Base-by-base conservation (phyloP, 2,113 vertebrate genomes). In the Gavia stellata region DNA sequence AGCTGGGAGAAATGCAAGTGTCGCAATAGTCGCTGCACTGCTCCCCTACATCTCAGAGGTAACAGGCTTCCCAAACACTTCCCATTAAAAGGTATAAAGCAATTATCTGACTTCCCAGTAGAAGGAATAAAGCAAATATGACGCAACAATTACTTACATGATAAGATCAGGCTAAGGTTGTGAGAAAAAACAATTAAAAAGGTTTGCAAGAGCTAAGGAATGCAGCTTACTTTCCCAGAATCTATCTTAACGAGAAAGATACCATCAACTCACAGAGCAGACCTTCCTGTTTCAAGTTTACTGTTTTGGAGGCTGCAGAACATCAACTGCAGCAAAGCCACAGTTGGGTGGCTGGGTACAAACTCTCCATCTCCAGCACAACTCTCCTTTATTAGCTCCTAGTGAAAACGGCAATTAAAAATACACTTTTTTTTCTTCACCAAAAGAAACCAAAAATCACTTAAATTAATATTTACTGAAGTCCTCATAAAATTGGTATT, bases 181-280 rank as follows among this genome's bases (percentile, higher is more conserved):
- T 82, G 94, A 96, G 97, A 90, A 93, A 96, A 96, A 96, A 96
- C 94, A 95, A 95, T 95, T 95, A 47, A 62, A 94, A 77, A 65
- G n/a, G 71, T 50, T 78, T 95, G 94, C 90, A 93, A 88, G 78
- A 86, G 81, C 89, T 74, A 77, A 86, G 71, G 96, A 96, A 96
- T 78, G 96, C 81, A 78, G 91, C 29, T 94, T 62, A 59, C 84
- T 95, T 92, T 89, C 91, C 86, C 83, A 94, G 90, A 90, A 88
- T 26, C 92, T 86, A 66, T 70, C 82, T 74, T 79, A 77, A 92
- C 2, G 7, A 56, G 80, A 81, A 67, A 86, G 94, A 95, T 95
- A 94, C 28, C 72, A 96, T 94, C 96, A 81, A 67, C 80, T 74
- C 31, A 7, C 36, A 61, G 61, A 95, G 68, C 23, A 40, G 77